Evolutionary conservation across 2,888 invertebrate species (phyloP).

Genomic region (Folsomia manolachei): DNA sequence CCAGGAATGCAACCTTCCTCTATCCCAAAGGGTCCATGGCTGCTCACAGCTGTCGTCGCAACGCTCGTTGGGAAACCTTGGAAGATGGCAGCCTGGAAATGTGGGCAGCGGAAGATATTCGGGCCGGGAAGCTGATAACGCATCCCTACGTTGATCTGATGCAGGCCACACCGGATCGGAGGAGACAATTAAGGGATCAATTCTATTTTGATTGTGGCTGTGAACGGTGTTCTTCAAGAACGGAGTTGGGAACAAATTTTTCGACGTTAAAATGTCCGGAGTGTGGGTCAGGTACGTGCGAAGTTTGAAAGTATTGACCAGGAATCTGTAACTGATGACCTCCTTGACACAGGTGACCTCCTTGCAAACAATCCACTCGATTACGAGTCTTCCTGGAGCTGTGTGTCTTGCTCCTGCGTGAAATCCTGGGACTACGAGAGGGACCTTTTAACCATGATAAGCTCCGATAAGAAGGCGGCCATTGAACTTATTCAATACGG

Average conservation of each 20-base stretch:
- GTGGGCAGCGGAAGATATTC: constrained; percentile 33
- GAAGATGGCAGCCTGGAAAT: constrained; percentile 28
- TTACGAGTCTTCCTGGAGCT: constrained; percentile 36
- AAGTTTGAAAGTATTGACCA: too few relatives aligned
- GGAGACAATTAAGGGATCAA: constrained; percentile 23
- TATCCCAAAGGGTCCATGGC: constrained; percentile 37
- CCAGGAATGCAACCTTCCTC: constrained; percentile 38
- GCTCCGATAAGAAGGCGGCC: constrained; percentile 27
- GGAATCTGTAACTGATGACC: too few relatives aligned
- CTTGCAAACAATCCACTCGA: constrained; percentile 31
- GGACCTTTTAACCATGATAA: constrained; percentile 18
- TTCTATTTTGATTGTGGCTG: constrained; percentile 42
- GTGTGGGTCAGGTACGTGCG: too few relatives aligned
- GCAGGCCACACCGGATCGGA: constrained; percentile 34
- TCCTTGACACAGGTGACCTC: constrained; percentile 35
- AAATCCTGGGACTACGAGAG: constrained; percentile 26
- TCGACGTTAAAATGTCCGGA: constrained; percentile 42
- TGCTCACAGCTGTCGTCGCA: constrained; percentile 40
- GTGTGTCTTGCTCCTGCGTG: constrained; percentile 26
- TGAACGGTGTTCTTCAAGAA: constrained; percentile 33
- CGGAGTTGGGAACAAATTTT: constrained; percentile 38
- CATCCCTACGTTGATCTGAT: constrained; percentile 38
- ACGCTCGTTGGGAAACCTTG: constrained; percentile 35
- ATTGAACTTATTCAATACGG: constrained; percentile 18
- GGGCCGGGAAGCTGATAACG: constrained; percentile 23